These are phyloP conservation scores for Xyliphius kryptos DNA, from an alignment of 2,113 vertebrate species.

Conservation along the genomic window DNA sequence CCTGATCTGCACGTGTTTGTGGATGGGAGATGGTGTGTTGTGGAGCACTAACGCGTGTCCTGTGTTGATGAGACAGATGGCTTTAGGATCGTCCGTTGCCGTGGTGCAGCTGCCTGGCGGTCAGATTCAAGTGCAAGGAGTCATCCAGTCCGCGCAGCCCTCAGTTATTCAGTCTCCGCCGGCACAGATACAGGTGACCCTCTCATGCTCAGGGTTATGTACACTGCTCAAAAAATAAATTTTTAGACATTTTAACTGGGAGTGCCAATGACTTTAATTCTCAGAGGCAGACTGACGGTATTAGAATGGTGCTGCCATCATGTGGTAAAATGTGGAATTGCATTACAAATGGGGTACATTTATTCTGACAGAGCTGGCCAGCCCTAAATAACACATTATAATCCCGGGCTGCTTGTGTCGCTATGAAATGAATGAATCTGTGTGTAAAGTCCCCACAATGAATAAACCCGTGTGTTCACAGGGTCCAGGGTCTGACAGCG, in stretches of 20 bases:
- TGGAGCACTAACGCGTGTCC: background rate
- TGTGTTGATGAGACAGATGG: conserved; percentile 66
- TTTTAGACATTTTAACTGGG: too few species aligned
- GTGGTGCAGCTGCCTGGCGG: conserved; percentile 95
- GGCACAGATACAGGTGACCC: conserved; percentile 87
- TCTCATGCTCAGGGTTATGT: background rate
- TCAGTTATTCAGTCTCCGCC: conserved; percentile 98
- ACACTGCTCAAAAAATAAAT: too few species aligned
- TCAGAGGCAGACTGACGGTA: too few species aligned
- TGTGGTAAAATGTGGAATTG: too few species aligned
- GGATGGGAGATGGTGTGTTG: background rate
- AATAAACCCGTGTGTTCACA: background rate
- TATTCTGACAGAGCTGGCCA: too few species aligned
- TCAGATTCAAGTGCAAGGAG: conserved; percentile 96
- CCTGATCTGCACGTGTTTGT: background rate
- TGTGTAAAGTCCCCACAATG: background rate
- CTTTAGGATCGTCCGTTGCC: conserved; percentile 83
- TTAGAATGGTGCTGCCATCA: too few species aligned
- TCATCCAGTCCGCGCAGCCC: conserved; percentile 95
- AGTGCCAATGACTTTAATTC: too few species aligned
- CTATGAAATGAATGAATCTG: background rate
- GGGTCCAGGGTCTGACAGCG: conserved; percentile 74
- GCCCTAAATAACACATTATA: too few species aligned
- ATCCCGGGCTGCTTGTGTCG: conserved; percentile 1
- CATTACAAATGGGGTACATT: too few species aligned